These are phyloP conservation scores for Litoditis marina DNA, from an alignment of 2,888 invertebrate species.

Conservation along the genomic window DNA sequence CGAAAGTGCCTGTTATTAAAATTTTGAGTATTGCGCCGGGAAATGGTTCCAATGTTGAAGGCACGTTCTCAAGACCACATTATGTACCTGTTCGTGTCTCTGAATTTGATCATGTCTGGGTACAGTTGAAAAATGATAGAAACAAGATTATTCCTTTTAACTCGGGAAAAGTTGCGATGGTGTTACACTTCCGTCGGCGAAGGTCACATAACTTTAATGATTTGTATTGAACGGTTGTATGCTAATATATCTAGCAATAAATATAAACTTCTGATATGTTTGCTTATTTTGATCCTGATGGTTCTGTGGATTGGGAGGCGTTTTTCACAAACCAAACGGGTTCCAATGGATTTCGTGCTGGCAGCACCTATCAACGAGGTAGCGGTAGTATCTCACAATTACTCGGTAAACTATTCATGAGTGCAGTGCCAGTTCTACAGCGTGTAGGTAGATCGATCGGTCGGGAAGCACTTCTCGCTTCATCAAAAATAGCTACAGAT, in stretches of 20 bases:
- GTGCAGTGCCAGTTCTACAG: conserved; percentile 14
- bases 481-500: conserved; percentile 15
- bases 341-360: conserved; percentile 16
- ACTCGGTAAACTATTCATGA: conserved; percentile 17
- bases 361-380: conserved; percentile 14
- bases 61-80: conserved; percentile 2
- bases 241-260: conserved; percentile 2
- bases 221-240: conserved; percentile 8
- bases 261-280: neutral
- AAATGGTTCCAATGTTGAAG: conserved; percentile 3
- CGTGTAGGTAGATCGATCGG: conserved; percentile 7
- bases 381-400: conserved; percentile 16
- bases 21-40: neutral
- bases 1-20: conserved; percentile 10
- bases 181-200: conserved; percentile 13
- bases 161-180: conserved; percentile 11
- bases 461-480: conserved; percentile 7
- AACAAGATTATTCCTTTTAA: conserved; percentile 13
- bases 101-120: neutral
- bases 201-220: neutral
- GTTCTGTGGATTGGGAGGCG: conserved; percentile 9
- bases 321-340: conserved; percentile 7
- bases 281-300: conserved; percentile 7
- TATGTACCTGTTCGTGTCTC: conserved; percentile 4
- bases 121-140: conserved; percentile 10